These are phyloP conservation scores for Lophius americanus DNA, from an alignment of 2,797 vertebrate genomes.

Conservation along the genomic window DNA sequence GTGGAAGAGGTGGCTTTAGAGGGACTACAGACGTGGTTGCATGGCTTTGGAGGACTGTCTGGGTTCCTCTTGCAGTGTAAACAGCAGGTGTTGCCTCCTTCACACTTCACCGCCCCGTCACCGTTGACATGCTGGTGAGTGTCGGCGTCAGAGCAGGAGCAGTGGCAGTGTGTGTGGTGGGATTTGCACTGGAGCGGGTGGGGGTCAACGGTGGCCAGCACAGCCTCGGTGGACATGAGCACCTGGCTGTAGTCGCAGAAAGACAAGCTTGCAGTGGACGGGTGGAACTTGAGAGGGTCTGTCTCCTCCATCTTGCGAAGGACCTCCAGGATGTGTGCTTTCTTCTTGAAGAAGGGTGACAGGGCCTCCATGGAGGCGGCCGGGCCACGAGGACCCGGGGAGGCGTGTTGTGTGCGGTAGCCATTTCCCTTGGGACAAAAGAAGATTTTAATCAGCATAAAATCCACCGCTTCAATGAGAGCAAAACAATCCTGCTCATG, in stretches of 20 bases:
- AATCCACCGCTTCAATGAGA: not conserved
- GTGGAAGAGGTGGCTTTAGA: conserved; percentile 70
- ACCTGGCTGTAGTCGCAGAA: conserved; percentile 86
- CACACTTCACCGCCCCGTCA: conserved; percentile 77
- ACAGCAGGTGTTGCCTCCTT: conserved; percentile 82
- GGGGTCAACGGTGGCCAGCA: conserved; percentile 72
- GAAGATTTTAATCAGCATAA: conserved; percentile 43
- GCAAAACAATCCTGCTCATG: conserved; percentile 19
- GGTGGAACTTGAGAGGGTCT: conserved; percentile 86
- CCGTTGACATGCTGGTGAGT: conserved; percentile 82
- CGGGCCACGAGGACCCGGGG: conserved; percentile 76
- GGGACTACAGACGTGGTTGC: conserved; percentile 76
- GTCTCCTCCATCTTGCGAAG: conserved; percentile 94
- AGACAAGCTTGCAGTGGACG: conserved; percentile 76
- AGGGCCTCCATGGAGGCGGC: conserved; percentile 88
- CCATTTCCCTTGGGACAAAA: conserved; percentile 76
- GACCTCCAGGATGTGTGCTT: conserved; percentile 96
- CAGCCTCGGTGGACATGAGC: conserved; percentile 82
- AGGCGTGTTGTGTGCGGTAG: conserved; percentile 79
- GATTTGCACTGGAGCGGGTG: conserved; percentile 70
- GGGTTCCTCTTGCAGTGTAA: conserved; percentile 83
- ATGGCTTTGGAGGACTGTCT: conserved; percentile 79
- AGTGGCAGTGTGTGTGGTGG: conserved; percentile 79
- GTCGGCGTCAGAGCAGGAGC: conserved; percentile 75
- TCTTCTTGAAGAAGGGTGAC: conserved; percentile 95